These are phyloP conservation scores for Pseudonaja textilis DNA, from an alignment of 2,113 vertebrate genomes.

Conservation along the genomic window DNA sequence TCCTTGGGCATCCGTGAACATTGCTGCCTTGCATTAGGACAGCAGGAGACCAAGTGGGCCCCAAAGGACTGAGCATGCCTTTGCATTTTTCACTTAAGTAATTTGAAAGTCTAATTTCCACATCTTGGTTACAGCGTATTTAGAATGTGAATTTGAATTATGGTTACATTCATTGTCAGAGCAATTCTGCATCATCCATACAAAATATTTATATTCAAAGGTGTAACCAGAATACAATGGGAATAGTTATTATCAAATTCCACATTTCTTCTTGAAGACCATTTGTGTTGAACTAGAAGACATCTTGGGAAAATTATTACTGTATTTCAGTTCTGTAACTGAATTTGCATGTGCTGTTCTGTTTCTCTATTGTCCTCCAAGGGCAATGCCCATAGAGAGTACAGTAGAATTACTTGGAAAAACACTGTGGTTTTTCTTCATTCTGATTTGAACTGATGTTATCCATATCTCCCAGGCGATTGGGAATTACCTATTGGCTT, in stretches of 20 bases:
- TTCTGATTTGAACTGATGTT: background rate
- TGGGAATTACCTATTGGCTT: background rate
- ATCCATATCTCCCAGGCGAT: background rate
- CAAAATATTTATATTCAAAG: background rate
- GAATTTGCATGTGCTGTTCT: background rate
- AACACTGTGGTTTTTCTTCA: background rate
- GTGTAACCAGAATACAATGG: background rate
- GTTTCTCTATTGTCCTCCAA: background rate
- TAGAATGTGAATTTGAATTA: background rate
- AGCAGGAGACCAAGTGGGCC: background rate
- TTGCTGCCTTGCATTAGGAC: background rate
- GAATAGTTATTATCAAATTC: background rate
- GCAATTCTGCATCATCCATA: background rate
- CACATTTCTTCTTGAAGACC: background rate
- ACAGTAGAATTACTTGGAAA: too few relatives aligned
- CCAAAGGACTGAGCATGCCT: background rate
- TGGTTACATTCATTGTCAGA: background rate
- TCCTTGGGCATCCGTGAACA: background rate
- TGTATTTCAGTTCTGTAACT: background rate
- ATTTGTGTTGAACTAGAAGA: background rate
- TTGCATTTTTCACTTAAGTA: background rate
- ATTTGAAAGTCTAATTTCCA: background rate
- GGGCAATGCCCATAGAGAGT: background rate
- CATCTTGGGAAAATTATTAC: background rate
- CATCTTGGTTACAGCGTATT: background rate